Evolutionary conservation across 2,113 vertebrate genomes (phyloP).

Genomic region (Platysternon megacephalum): DNA sequence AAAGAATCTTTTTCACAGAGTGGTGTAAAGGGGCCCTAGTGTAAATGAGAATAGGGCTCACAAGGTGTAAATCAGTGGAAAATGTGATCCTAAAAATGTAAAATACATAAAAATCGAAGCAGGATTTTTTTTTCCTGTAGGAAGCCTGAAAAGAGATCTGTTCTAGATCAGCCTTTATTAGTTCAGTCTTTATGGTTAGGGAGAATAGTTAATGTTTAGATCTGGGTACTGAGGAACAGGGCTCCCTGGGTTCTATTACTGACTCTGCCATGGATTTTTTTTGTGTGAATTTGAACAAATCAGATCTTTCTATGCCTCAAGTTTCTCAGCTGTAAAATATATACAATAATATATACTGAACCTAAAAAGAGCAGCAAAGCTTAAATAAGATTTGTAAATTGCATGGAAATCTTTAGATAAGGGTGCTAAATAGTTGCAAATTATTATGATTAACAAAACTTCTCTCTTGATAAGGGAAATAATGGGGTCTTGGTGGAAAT

Average conservation of each 20-base stretch:
- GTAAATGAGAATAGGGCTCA: background rate
- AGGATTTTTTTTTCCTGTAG: background rate
- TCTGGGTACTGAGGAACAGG: background rate
- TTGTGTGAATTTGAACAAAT: background rate
- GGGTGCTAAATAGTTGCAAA: background rate
- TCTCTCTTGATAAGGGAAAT: background rate
- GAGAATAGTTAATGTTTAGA: background rate
- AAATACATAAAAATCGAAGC: background rate
- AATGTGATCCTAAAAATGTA: background rate
- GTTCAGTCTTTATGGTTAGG: background rate
- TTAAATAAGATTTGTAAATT: background rate
- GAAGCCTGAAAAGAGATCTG: rapidly evolving
- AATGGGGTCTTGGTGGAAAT: background rate
- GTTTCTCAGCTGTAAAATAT: background rate
- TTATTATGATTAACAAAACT: background rate
- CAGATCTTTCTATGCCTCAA: background rate
- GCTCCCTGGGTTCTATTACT: background rate
- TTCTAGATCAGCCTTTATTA: background rate
- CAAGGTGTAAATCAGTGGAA: background rate
- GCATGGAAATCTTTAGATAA: background rate
- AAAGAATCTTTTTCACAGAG: background rate
- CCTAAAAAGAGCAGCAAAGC: background rate
- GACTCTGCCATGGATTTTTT: background rate
- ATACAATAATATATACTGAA: background rate
- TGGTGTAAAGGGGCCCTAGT: background rate